Conservation (phyloP, 2,113 vertebrate genomes). For the Cryptomyrus ogoouensis region DNA sequence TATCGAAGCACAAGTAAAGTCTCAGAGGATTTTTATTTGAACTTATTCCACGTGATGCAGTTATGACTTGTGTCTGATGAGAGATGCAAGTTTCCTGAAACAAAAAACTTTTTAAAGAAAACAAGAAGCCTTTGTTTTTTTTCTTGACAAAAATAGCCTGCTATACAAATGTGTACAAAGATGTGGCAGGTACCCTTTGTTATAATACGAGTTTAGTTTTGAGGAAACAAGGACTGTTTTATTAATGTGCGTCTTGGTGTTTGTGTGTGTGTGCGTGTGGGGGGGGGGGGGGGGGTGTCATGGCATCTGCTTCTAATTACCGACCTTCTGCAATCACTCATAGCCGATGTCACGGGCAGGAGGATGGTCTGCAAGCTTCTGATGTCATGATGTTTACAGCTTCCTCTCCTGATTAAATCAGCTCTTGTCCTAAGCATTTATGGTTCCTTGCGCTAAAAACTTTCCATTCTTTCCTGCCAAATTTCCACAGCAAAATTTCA, state of each 20-base stretch:
- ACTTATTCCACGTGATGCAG: background rate
- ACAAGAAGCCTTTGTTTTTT: background rate
- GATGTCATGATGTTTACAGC: conserved; percentile 33
- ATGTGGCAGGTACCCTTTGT: background rate
- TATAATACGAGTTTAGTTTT: background rate
- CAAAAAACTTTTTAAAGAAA: background rate
- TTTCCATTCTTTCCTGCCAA: conserved; percentile 28
- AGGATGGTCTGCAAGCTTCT: conserved; percentile 15
- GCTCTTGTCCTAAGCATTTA: background rate
- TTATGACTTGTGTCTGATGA: background rate
- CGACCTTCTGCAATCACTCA: conserved; percentile 27
- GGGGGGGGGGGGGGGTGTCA: background rate
- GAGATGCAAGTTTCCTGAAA: background rate
- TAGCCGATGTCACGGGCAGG: conserved; percentile 30
- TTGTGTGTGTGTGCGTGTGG: no score
- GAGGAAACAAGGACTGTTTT: background rate
- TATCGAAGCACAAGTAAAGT: background rate
- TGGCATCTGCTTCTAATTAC: conserved; percentile 41
- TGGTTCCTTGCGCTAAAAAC: background rate
- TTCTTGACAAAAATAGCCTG: background rate
- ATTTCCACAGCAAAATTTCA: conserved; percentile 24
- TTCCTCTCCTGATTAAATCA: conserved; percentile 19
- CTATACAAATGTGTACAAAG: background rate
- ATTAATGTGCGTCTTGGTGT: background rate
- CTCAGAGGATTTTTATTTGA: background rate